A percentile compares a stretch with the other conserved stretches of the same genome.
phyloP scores from a whole-genome alignment of 2,888 invertebrate species.

The Lasioglossum villosulum region DNA sequence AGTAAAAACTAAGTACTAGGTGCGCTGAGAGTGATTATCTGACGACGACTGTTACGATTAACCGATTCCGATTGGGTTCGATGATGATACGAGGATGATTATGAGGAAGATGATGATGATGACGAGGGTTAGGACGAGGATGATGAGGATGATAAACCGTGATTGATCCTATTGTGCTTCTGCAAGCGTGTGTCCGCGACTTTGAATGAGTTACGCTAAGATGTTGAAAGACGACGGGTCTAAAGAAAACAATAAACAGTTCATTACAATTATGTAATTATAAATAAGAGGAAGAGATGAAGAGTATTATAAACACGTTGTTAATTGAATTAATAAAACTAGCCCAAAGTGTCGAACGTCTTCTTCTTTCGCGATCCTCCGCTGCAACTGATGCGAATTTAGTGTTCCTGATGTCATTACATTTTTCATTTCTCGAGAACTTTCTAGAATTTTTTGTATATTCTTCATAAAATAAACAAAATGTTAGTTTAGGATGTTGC shows the following conservation, averaged over 20 bases:
- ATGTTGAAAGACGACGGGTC: constrained; percentile 83
- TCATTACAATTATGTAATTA: constrained; percentile 81
- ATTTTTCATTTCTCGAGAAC: too few relatives aligned
- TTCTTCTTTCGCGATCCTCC: neutral
- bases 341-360: constrained; percentile 80
- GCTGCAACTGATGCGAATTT: too few relatives aligned
- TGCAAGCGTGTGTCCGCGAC: constrained; percentile 78
- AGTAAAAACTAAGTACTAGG: constrained; percentile 76
- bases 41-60: constrained; percentile 72
- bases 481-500: too few relatives aligned
- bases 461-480: too few relatives aligned
- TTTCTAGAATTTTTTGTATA: too few relatives aligned
- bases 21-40: constrained; percentile 76
- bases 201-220: constrained; percentile 79
- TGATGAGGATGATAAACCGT: constrained; percentile 55
- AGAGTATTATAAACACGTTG: constrained; percentile 84
- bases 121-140: too few relatives aligned
- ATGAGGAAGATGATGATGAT: constrained; percentile 50
- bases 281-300: constrained; percentile 83
- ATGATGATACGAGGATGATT: constrained; percentile 12
- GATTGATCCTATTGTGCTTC: constrained; percentile 74
- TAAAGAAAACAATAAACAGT: constrained; percentile 81
- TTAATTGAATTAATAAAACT: constrained; percentile 85
- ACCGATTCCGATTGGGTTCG: constrained; percentile 59
- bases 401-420: too few relatives aligned